Evolutionary conservation across 2,888 invertebrate genomes (phyloP), one percentile per base, ranked within the genome.

Genomic region (Ornithoptera alexandrae): DNA sequence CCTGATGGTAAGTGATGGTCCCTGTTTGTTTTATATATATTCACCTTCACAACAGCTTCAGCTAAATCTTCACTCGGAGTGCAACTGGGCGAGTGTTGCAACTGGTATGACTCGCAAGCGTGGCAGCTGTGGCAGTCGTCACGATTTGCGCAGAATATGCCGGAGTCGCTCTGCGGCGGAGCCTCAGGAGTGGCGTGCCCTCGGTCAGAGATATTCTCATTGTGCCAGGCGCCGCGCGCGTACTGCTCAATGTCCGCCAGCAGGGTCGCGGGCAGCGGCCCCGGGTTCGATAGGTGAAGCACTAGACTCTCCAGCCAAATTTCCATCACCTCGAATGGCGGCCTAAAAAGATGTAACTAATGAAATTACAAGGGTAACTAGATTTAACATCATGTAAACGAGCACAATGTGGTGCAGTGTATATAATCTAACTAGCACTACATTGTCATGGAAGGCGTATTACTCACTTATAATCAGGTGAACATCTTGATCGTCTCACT

Each of bases 241-340:
- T 96, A 97, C 81, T 96, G 95, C 77, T 94, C 93, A 72, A 97
- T 96, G 84, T 97, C 97, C 65, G 94, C 94, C 20, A 96, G 93
- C 57, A 97, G 89, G 76, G 96, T 94, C 8, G 93, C 87, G 1
- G 96, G 95, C 66, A 95, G 81, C 0, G 95, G 90, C 71, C 93
- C 94, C 1, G 95, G 94, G 18, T 94, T 93, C 0, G 95, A 94
- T 70, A 96, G 87, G 79, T 96, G 95, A 93, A 95, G 95, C 36
- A 95, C 95, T 63, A 97, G 87, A 46, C 95, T 95, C 83, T 97
- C 96, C 67, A 98, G 89, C 98, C 98, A 98, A n/a, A 96, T 95
- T 88, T 97, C 96, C 84, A 97, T 94, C 53, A 97, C 95, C 82
- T 98, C 97, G 88, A 98, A 98, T 0, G 97, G 96, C 0, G 98